Base-by-base conservation (phyloP, 2,888 invertebrate genomes). In the Phortica okadai region DNA sequence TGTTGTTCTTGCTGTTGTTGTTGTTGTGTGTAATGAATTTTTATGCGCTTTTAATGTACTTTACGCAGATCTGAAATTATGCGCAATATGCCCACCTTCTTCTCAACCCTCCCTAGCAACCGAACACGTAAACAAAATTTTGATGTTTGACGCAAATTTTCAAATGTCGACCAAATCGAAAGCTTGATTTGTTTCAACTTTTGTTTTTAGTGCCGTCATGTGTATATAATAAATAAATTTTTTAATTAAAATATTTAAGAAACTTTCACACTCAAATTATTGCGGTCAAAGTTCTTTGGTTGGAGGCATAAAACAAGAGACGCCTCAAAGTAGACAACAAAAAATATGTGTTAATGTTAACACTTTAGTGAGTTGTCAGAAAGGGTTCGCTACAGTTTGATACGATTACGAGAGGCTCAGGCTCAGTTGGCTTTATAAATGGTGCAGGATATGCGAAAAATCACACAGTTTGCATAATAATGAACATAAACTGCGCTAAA, bases 41-140 rank as follows among this genome's bases (percentile, higher is more conserved):
- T 88, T 82, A 87, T 87, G 88, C 79, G 77, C 81, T 83, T 85
- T 83, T 86, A 84, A 84, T 88, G 81, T 82, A 80, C 80, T 82
- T 85, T 78, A 78, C 82, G 78, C 81, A 87, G 83, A 85, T 85
- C 82, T 83, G 79, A 84, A 86, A 79, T 77, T 79, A 78, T 80
- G 83, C 79, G 81, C 77, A 76, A 76, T 79, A n/a, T 66, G 14
- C 14, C 16, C 56, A 56, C 8, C 56, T 6, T 56, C n/a, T 56
- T 2, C n/a, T 21, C 67, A 67, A n/a, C 14, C 2, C 42, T n/a
- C 67, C 25, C 70, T 50, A 3, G 14, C 8, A 50, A 14, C 8
- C 8, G 6, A 50, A 50, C 50, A 11, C 50, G 50, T 50, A 50
- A 50, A 50, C 14, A 11, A 50, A 50, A 50, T 50, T 50, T 50